Conservation (phyloP, 2,888 invertebrate species). For the Adelognathus sp. region DNA sequence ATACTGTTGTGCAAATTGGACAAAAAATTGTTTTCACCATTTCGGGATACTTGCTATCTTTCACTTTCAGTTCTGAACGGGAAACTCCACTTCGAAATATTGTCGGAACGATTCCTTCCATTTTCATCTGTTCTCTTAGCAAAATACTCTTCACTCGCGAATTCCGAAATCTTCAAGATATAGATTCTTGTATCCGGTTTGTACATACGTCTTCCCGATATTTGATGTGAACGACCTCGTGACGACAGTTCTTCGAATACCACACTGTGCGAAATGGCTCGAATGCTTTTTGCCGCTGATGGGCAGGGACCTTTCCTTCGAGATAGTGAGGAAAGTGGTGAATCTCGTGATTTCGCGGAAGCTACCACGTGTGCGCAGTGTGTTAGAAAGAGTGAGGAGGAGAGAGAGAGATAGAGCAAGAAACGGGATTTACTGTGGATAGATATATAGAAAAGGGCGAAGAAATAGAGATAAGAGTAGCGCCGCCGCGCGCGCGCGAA, state of each 20-base stretch:
- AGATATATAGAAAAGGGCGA: background rate
- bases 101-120: background rate
- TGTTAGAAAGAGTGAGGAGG: background rate
- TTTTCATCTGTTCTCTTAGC: background rate
- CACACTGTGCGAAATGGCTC: conserved; percentile 12
- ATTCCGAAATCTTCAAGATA: background rate
- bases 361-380: background rate
- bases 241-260: conserved; percentile 33
- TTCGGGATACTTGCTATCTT: too few species aligned
- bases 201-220: background rate
- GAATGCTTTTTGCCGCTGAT: conserved; percentile 28
- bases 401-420: too few species aligned
- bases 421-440: background rate
- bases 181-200: background rate
- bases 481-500: too few species aligned
- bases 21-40: too few species aligned
- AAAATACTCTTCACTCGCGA: background rate
- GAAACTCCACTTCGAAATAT: background rate
- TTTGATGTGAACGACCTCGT: conserved; percentile 32
- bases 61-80: too few species aligned
- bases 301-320: conserved; percentile 3
- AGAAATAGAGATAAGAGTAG: conserved; percentile 34
- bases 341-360: conserved; percentile 34
- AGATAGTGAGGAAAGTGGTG: conserved; percentile 22
- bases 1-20: too few species aligned